Evolutionary conservation across 2,113 vertebrate species (phyloP), one percentile per base, ranked within the genome.

Genomic region (Scortum barcoo): DNA sequence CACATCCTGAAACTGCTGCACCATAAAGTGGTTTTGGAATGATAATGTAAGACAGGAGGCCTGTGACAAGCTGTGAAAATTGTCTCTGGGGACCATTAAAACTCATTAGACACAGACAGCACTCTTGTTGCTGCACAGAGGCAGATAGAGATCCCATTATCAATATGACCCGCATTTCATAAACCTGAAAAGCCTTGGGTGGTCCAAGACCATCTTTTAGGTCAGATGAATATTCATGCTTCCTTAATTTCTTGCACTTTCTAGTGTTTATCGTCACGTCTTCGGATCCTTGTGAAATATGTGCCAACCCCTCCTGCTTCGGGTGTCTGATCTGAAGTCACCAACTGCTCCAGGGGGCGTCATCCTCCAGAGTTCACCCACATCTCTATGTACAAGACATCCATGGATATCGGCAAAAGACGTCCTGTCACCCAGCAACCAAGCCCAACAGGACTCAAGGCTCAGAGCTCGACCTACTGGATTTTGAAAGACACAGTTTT

Each of bases 241-340:
- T 69, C 26, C 10, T 50, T 20, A 54, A 28, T 84, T 67, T 70
- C 26, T 66, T 67, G 10, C 6, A 5, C 16, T 75, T 67, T 86
- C n/a, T 84, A 97, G 96, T 65, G 57, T 20, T 57, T 56, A 91
- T 96, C 60, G 89, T 93, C 17, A 56, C 78, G 0, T 51, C 94
- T 8, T 24, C 56, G 0, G 90, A 91, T 66, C 72, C 72, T 0
- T 97, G 96, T 84, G 96, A 97, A 70, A 95, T 97, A 85, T 97
- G 96, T 67, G 95, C 92, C 72, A 95, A 94, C 17, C 93, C 95
- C 0, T 94, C 96, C 78, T 97, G 96, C 70, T 91, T 71, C 0
- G 95, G 96, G 10, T 96, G 96, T 92, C 79, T 84, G 75, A 19
- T 19, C 9, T 93, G 74, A 93, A n/a, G 67, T 58, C 36, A 51